phyloP scores from a whole-genome alignment of 2,797 vertebrate species.

The Tinamus major region DNA sequence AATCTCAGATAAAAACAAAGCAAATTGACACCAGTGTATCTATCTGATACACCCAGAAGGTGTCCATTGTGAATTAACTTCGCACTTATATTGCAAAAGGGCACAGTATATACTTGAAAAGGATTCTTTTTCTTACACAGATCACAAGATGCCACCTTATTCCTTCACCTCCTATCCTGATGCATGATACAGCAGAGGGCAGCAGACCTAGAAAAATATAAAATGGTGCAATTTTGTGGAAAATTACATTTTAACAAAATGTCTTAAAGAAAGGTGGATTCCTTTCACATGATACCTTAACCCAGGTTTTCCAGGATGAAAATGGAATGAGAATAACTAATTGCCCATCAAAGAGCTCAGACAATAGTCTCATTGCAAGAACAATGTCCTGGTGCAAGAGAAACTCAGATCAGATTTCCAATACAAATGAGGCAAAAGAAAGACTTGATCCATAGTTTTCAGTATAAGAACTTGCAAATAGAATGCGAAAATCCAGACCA shows the following conservation, averaged over 20 bases:
- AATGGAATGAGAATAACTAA: background rate
- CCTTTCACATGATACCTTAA: background rate
- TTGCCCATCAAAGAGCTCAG: background rate
- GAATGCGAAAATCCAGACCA: background rate
- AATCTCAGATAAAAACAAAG: background rate
- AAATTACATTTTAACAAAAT: background rate
- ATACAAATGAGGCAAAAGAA: background rate
- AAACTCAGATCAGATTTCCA: background rate
- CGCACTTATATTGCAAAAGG: background rate
- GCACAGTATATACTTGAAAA: background rate
- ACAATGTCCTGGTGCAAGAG: background rate
- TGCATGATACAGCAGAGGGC: background rate
- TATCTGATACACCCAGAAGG: background rate
- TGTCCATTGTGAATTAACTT: background rate
- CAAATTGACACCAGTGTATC: background rate
- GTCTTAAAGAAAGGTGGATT: background rate
- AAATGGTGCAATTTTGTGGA: no score
- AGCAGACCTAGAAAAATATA: background rate
- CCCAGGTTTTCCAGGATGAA: background rate
- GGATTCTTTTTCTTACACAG: background rate
- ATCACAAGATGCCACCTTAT: background rate
- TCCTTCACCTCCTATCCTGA: background rate
- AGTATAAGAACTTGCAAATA: background rate
- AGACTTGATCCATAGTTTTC: background rate
- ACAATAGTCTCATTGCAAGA: background rate